Evolutionary conservation across 2,888 invertebrate species (phyloP), one percentile per base, ranked within the genome.

Genomic region (Limnephilus marmoratus): DNA sequence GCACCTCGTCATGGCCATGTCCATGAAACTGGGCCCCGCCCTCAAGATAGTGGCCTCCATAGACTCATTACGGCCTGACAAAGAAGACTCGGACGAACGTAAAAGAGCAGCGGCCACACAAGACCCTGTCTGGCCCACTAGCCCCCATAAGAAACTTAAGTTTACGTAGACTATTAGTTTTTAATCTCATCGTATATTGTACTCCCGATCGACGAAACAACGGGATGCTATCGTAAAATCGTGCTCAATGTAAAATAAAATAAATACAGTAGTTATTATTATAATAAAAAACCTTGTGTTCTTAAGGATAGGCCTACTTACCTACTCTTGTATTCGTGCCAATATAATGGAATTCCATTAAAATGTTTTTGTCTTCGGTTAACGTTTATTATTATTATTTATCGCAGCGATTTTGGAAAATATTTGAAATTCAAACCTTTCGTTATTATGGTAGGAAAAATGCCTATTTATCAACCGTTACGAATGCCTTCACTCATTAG

Each of bases 1-100:
- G 94, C 99, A 99, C 95, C 96, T 99, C 53, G 99, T 99, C 96
- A 98, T 98, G 94, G 98, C 99, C 12, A 98, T 99, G 97, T 98
- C 98, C 92, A 99, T 99, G 97, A 99, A 99, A 95, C 96, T 99
- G 34, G 99, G 99, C 0, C 99, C 99, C 0, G 99, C 99, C 0
- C 96, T 99, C 91, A 99, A 99, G 96, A 99, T 99, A 92, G 99
- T 99, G 94, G 98, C 98, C 85, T 98, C 98, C 95, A 99, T 99
- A 93, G 98, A 98, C 95, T 97, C 98, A 1, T 97, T 98, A 96
- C 96, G 98, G 82, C 97, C 97, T 4, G 97, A 97, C 94, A 96
- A 95, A 94, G 97, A 92, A 82, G 93, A 93, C 31, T 81, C 90
- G 11, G 89, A 81, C 49, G 83, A 92, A 34, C 90, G 91, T 45